Percentiles rank a stretch among this genome's conserved stretches.
Evolutionary conservation across 2,113 vertebrate genomes (phyloP).

Genomic region (Megatriorchis doriae): DNA sequence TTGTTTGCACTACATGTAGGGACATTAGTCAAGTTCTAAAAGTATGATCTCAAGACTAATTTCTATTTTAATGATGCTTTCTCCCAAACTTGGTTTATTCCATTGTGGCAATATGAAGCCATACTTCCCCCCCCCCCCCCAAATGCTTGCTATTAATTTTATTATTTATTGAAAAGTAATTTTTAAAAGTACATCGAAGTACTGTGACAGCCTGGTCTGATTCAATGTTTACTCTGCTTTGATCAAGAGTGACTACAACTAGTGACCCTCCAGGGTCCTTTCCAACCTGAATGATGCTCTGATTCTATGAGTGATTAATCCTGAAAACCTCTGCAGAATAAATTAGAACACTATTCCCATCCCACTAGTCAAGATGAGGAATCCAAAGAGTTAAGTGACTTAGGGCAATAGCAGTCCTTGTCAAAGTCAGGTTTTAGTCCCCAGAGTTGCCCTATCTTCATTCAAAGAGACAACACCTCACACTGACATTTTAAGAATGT

Average conservation of each 20-base stretch:
- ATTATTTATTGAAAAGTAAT: not conserved
- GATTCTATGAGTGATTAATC: not conserved
- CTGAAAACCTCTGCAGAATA: not conserved
- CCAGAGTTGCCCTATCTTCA: not conserved
- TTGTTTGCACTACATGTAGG: not conserved
- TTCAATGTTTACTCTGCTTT: not conserved
- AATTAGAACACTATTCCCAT: not conserved
- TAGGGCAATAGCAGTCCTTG: not conserved
- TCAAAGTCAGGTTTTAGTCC: not conserved
- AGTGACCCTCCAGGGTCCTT: not conserved
- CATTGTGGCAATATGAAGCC: not conserved
- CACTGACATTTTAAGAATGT: not conserved
- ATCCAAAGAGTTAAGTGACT: not conserved
- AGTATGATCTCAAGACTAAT: not conserved
- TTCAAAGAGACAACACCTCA: not conserved
- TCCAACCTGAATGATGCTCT: not conserved
- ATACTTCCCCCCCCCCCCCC: accelerated
- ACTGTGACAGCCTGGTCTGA: not conserved
- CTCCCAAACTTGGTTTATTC: not conserved
- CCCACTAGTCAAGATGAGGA: not conserved
- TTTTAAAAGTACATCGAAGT: not conserved
- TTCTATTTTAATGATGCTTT: not conserved
- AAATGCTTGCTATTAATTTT: not conserved
- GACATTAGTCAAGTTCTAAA: not conserved
- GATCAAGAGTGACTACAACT: not conserved